These are phyloP conservation scores for Rhodinocichla rosea DNA, from an alignment of 2,113 vertebrate species.

Conservation along the genomic window DNA sequence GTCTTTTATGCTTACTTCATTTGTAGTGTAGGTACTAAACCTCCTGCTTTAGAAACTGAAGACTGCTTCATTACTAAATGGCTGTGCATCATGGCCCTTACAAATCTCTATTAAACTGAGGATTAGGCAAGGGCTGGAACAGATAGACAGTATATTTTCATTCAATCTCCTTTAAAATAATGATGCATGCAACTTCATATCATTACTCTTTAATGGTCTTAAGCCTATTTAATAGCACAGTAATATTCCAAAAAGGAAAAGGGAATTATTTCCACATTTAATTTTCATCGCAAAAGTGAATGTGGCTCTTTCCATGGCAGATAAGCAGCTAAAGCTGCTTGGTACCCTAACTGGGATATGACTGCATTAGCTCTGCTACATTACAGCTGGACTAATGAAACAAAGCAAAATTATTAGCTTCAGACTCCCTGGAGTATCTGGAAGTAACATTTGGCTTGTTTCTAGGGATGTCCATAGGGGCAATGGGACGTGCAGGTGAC, in stretches of 20 bases:
- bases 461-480: background rate
- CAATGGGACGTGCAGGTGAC: background rate
- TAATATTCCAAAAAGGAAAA: conserved; percentile 75
- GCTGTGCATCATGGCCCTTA: background rate
- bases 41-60: conserved; percentile 45
- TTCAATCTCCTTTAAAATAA: conserved; percentile 76
- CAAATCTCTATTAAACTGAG: conserved; percentile 55
- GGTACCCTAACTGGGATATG: conserved; percentile 37
- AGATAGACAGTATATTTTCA: conserved; percentile 67
- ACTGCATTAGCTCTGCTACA: conserved; percentile 73
- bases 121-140: conserved; percentile 55
- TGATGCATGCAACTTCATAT: conserved; percentile 71
- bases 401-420: conserved; percentile 63
- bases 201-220: conserved; percentile 76
- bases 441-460: background rate
- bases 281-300: conserved; percentile 71
- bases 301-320: conserved; percentile 17
- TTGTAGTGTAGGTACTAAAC: background rate
- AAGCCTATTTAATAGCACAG: conserved; percentile 76
- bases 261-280: conserved; percentile 76
- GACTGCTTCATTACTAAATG: conserved; percentile 42
- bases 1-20: background rate
- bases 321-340: conserved; percentile 61
- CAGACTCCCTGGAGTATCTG: conserved; percentile 15
- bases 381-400: conserved; percentile 73